These are phyloP conservation scores for Ernsta delagoae DNA, from an alignment of 2,888 invertebrate species.

Conservation along the genomic window DNA sequence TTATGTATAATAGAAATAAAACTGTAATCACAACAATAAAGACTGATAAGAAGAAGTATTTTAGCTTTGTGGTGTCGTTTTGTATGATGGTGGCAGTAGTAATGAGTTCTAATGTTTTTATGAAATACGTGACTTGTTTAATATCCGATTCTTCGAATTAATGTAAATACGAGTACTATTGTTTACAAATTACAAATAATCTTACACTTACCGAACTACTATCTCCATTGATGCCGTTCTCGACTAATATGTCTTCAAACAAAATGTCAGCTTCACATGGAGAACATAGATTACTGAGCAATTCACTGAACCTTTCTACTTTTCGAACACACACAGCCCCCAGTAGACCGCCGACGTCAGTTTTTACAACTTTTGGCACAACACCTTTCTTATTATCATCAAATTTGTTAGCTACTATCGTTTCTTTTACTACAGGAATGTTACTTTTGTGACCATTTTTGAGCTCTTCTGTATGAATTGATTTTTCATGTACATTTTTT, in stretches of 20 bases:
- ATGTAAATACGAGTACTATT: no score
- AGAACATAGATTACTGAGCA: conserved; percentile 80
- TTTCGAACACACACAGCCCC: conserved; percentile 80
- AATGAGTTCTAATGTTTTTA: no score
- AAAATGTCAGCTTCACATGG: conserved; percentile 77
- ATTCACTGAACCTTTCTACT: conserved; percentile 82
- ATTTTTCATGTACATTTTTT: conserved; percentile 50
- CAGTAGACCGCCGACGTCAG: conserved; percentile 66
- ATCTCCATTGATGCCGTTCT: conserved; percentile 70
- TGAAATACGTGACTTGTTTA: no score
- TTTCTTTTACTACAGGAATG: conserved; percentile 62
- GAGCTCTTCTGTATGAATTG: conserved; percentile 53
- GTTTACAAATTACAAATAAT: no score
- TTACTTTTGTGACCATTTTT: conserved; percentile 63
- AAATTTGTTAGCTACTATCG: conserved; percentile 54
- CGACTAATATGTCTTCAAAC: conserved; percentile 77
- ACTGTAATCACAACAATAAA: background rate
- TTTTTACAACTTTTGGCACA: conserved; percentile 70
- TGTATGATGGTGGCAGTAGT: background rate
- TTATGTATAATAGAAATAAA: background rate
- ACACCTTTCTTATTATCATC: conserved; percentile 63
- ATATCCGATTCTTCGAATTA: no score
- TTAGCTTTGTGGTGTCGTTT: background rate
- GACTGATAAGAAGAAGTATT: background rate
- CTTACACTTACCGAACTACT: conserved; percentile 62